These are phyloP conservation scores for Opisthograptis luteolata DNA, from an alignment of 2,888 invertebrate species.

Conservation along the genomic window DNA sequence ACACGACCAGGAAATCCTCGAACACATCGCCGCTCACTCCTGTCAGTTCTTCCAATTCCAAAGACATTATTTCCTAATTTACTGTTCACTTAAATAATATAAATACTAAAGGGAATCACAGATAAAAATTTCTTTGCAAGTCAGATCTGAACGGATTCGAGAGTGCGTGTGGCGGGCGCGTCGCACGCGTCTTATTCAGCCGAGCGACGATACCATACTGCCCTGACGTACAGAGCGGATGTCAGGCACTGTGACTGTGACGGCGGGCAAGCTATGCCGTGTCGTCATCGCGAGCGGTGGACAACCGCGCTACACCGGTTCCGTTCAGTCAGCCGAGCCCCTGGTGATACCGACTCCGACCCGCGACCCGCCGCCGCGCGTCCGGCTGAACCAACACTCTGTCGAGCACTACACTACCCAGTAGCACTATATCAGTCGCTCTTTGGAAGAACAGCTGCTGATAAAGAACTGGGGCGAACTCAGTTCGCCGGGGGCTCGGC, in stretches of 20 bases:
- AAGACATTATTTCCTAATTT: slow-evolving; percentile 81
- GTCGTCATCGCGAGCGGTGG: slow-evolving; percentile 16
- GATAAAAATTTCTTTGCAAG: slow-evolving; percentile 68
- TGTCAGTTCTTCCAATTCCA: slow-evolving; percentile 86
- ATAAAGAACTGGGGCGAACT: slow-evolving; percentile 56
- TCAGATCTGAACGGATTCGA: slow-evolving; percentile 69
- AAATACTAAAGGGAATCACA: slow-evolving; percentile 67
- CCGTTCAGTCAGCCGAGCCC: neutral
- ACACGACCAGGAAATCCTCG: slow-evolving; percentile 89
- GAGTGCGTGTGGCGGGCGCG: slow-evolving; percentile 49
- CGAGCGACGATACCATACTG: slow-evolving; percentile 65
- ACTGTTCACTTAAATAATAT: slow-evolving; percentile 44
- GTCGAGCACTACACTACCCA: slow-evolving; percentile 5
- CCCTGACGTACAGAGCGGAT: slow-evolving; percentile 27
- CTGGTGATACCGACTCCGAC: slow-evolving; percentile 2
- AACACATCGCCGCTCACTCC: slow-evolving; percentile 88
- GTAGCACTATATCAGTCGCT: neutral
- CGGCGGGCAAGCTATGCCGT: slow-evolving; percentile 20
- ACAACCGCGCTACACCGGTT: slow-evolving; percentile 21
- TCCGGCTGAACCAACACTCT: slow-evolving; percentile 6
- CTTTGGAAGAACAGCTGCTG: slow-evolving; percentile 47
- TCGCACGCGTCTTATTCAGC: slow-evolving; percentile 53
- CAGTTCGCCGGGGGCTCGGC: slow-evolving; percentile 73
- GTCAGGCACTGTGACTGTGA: slow-evolving; percentile 17
- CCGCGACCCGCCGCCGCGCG: slow-evolving; percentile 36